Evolutionary conservation across 2,797 vertebrate genomes (phyloP).

Genomic region (Spea hammondii): DNA sequence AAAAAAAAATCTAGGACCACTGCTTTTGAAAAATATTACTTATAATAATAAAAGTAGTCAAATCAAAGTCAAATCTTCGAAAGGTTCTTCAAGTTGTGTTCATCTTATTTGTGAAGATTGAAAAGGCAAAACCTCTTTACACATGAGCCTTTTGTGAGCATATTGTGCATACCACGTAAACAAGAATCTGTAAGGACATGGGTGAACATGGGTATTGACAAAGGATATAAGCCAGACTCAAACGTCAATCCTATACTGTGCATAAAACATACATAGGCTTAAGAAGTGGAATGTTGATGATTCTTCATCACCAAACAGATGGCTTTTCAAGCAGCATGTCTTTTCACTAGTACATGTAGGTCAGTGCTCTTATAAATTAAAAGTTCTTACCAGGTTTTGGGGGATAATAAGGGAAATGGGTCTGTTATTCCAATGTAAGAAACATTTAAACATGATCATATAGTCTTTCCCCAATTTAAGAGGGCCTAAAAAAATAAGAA

Average conservation of each 20-base stretch:
- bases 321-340: conserved; percentile 23
- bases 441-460: conserved; percentile 1
- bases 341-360: conserved; percentile 7
- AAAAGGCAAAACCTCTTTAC: no score
- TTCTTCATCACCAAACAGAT: conserved; percentile 32
- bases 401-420: conserved; percentile 19
- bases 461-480: conserved; percentile 14
- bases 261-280: conserved; percentile 24
- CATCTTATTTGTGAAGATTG: no score
- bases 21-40: no score
- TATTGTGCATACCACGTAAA: conserved; percentile 8
- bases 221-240: conserved; percentile 27
- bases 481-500: conserved; percentile 6
- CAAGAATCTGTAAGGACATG: conserved; percentile 14
- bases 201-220: conserved; percentile 19
- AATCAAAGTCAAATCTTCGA: no score
- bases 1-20: no score
- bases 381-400: conserved; percentile 4
- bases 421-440: not conserved
- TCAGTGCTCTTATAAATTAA: not conserved
- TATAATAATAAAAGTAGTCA: no score
- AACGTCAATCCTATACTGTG: conserved; percentile 13
- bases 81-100: no score
- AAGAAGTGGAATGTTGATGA: conserved; percentile 20
- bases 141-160: not conserved